Conservation (phyloP, 1,140 invertebrate species). For the Piezodorus guildinii region DNA sequence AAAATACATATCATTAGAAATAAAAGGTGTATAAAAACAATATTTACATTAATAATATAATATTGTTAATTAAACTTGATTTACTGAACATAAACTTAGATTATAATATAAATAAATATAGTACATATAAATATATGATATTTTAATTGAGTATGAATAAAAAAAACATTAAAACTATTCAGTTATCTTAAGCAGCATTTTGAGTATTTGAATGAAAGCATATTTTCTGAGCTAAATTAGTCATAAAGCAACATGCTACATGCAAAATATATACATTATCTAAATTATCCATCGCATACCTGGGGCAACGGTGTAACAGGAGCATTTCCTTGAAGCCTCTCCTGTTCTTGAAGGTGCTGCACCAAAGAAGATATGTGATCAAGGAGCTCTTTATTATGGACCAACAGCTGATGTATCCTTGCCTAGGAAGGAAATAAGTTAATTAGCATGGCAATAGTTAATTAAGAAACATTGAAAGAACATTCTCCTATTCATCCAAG, state of each 20-base stretch:
- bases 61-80: neutral
- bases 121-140: no score
- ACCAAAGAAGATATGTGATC: slow-evolving; percentile 87
- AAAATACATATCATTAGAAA: no score
- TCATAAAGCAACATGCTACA: neutral
- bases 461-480: no score
- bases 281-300: slow-evolving; percentile 24
- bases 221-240: no score
- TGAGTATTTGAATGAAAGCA: no score
- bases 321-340: slow-evolving; percentile 42
- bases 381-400: slow-evolving; percentile 87
- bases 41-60: neutral
- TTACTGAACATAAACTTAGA: neutral
- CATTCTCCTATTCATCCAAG: no score
- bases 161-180: neutral
- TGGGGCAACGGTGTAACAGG: slow-evolving; percentile 31
- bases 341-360: slow-evolving; percentile 67
- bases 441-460: no score
- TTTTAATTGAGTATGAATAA: no score
- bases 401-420: slow-evolving; percentile 80
- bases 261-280: neutral
- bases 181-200: no score
- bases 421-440: slow-evolving; percentile 44
- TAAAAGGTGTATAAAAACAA: neutral
- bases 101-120: no score